Evolutionary conservation across 2,888 invertebrate genomes (phyloP).

Genomic region (Caenorhabditis wallacei): DNA sequence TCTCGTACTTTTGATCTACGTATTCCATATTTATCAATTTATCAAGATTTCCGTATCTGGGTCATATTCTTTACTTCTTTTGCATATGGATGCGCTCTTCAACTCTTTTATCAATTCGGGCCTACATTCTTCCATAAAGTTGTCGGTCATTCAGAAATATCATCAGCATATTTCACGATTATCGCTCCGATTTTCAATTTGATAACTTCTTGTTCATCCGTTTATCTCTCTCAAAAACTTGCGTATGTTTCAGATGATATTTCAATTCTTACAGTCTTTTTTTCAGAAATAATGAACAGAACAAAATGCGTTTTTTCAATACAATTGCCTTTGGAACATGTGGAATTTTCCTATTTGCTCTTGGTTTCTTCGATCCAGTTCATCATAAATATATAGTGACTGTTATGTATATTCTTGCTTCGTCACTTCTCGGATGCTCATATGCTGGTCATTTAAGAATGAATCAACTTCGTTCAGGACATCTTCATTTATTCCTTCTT

Average conservation of each 20-base stretch:
- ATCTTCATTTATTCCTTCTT: slow-evolving; percentile 72
- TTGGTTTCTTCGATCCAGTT: slow-evolving; percentile 68
- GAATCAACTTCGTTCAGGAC: slow-evolving; percentile 68
- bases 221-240: slow-evolving; percentile 50
- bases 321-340: slow-evolving; percentile 68
- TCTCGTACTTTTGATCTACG: slow-evolving; percentile 69
- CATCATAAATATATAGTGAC: slow-evolving; percentile 64
- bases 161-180: slow-evolving; percentile 60
- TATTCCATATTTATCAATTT: slow-evolving; percentile 74
- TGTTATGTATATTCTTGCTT: slow-evolving; percentile 68
- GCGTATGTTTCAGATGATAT: slow-evolving; percentile 52
- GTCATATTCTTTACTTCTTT: slow-evolving; percentile 70
- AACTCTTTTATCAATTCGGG: slow-evolving; percentile 72
- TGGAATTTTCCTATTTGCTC: slow-evolving; percentile 68
- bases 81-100: slow-evolving; percentile 73
- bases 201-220: slow-evolving; percentile 55
- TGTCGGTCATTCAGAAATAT: slow-evolving; percentile 60
- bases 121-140: slow-evolving; percentile 74
- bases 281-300: slow-evolving; percentile 65
- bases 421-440: slow-evolving; percentile 71
- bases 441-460: slow-evolving; percentile 69
- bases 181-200: slow-evolving; percentile 62
- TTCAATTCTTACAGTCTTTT: not conserved
- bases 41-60: slow-evolving; percentile 73
- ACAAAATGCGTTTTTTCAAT: slow-evolving; percentile 73